Base-by-base conservation (phyloP, 2,797 vertebrate species). In the Acomys russatus region DNA sequence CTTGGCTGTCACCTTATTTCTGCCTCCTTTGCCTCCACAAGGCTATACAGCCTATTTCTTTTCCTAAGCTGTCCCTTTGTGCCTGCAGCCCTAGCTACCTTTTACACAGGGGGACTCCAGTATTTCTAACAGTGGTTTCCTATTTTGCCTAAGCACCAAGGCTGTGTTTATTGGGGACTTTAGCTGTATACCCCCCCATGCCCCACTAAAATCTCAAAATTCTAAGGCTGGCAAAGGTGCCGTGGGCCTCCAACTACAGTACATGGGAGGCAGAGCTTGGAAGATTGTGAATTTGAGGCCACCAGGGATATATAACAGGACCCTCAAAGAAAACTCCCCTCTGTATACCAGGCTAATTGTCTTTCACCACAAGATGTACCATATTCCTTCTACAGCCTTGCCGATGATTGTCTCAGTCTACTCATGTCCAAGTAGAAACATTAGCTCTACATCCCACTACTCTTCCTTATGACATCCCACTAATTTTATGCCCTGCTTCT, bases 131-230 rank as follows among this genome's bases (percentile, higher is more conserved):
- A 91, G 23, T 9, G 80, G 88, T 88, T 96, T 91, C 82, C 14
- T 51, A 92, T 97, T 82, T 89, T 97, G 22, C 64, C 90, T 95
- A 70, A 96, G 88, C 68, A 96, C 77, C 74, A 91, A 95, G 93
- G 73, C 44, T 35, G 30, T 80, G n/a, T 92, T 95, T 96, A 88
- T 9, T 94, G 70, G 82, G 88, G 93, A 95, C 17, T 51, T 96
- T 94, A 95, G 83, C 59, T 78, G 94, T 25, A 14, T 59, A 44
- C 44, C 44, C 44, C 44, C 44, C 44, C 44, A 44, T 30, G 94
- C 68, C 51, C 61, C 70, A 64, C 25, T 44, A 35, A 59, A 92
- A 92, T 66, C 59, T 95, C 78, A 88, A 93, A 94, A 96, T 17
- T 77, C 59, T 80, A 68, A 73, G 35, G 35, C 28, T 61, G 18